Conservation (phyloP, 2,113 vertebrate genomes). For the Lathamus discolor region DNA sequence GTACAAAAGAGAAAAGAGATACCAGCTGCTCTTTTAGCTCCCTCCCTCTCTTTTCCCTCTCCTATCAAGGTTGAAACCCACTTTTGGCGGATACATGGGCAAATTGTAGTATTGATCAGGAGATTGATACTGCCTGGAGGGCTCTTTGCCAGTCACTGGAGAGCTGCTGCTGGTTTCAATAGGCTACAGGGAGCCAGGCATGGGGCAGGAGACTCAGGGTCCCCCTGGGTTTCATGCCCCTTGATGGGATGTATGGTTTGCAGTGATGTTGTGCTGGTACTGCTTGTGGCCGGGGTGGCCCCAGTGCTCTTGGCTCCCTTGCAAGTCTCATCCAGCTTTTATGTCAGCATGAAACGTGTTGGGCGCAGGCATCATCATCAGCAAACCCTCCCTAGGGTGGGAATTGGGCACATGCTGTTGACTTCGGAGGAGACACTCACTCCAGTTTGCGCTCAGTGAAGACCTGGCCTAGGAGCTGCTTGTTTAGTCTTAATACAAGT, state of each 20-base stretch:
- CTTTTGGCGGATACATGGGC: background rate
- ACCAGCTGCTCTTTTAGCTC: constrained; percentile 6
- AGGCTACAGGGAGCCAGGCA: background rate
- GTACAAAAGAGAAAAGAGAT: background rate
- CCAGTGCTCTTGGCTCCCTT: background rate
- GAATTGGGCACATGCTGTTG: rapidly evolving
- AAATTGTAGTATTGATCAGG: background rate
- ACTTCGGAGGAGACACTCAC: background rate
- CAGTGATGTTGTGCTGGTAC: background rate
- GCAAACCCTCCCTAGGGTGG: rapidly evolving
- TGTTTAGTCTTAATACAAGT: background rate
- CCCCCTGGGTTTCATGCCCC: background rate
- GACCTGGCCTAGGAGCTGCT: background rate
- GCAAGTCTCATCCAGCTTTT: background rate
- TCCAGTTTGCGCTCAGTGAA: background rate
- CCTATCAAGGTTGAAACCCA: background rate
- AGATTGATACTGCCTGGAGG: background rate
- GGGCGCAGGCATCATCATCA: background rate
- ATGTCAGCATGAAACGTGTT: rapidly evolving
- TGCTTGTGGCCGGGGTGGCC: background rate
- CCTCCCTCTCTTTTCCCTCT: background rate
- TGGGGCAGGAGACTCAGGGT: background rate
- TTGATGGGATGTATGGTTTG: background rate
- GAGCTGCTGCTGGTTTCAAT: background rate
- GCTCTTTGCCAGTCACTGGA: background rate